Percentiles rank a stretch among this genome's conserved stretches.
Evolutionary conservation across 2,888 invertebrate species (phyloP).

Genomic region (Lepidocyrtinus sp.): DNA sequence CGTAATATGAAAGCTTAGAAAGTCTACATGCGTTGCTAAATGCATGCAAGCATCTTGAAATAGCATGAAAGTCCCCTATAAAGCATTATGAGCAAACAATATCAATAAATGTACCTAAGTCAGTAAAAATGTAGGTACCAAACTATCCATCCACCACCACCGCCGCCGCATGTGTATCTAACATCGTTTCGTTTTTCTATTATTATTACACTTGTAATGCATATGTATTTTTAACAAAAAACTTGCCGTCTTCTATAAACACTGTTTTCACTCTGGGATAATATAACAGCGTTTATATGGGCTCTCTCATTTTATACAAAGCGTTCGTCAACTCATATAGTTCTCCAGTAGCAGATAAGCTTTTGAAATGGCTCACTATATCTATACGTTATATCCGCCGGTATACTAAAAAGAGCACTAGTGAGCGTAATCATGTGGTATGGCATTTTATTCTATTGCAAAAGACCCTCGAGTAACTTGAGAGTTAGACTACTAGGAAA

Average conservation of each 20-base stretch:
- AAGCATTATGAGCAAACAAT: not conserved
- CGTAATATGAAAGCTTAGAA: slow-evolving; percentile 10
- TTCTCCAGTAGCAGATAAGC: slow-evolving; percentile 28
- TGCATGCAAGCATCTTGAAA: slow-evolving; percentile 50
- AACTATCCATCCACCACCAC: slow-evolving; percentile 3
- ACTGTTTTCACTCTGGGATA: not conserved
- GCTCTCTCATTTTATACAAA: not conserved
- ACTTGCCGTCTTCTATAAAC: not conserved
- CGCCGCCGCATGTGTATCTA: slow-evolving; percentile 26
- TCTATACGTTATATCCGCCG: slow-evolving; percentile 57
- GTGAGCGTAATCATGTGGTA: slow-evolving; percentile 42
- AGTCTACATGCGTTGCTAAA: slow-evolving; percentile 43
- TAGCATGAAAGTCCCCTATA: not conserved
- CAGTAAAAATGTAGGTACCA: not conserved
- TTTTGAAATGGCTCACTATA: slow-evolving; percentile 58
- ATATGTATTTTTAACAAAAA: slow-evolving; percentile 35
- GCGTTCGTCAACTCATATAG: slow-evolving; percentile 12
- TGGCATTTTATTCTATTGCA: slow-evolving; percentile 30
- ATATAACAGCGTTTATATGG: not conserved
- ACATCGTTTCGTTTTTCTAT: slow-evolving; percentile 30
- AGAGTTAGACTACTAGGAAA: too few relatives aligned
- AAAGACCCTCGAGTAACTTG: slow-evolving; percentile 53
- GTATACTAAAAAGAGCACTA: slow-evolving; percentile 2
- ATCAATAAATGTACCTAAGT: slow-evolving; percentile 6
- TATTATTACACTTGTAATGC: slow-evolving; percentile 50